Base-by-base conservation (phyloP, 2,888 invertebrate species). In the Napeogenes sylphis region DNA sequence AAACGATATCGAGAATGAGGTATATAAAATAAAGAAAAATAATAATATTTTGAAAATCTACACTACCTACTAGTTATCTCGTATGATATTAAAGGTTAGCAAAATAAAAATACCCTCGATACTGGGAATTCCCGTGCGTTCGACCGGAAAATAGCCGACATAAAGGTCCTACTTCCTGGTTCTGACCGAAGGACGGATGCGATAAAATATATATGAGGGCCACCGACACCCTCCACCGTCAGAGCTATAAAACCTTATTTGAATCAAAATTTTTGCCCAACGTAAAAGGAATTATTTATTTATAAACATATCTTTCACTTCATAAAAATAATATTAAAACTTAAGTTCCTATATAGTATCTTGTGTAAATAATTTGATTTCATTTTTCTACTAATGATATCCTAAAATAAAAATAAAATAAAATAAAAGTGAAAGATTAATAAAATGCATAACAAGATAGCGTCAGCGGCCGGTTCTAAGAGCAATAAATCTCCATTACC, bases 401-500 rank as follows among this genome's bases (percentile, higher is more conserved):
- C n/a, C n/a, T n/a, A n/a, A n/a, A n/a, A n/a, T n/a, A n/a, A n/a
- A n/a, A n/a, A n/a, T n/a, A n/a, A n/a, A n/a, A n/a, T n/a, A n/a
- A n/a, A n/a, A n/a, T n/a, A 67, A 73, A 75, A 75, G 71, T 69
- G 65, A 76, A 81, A 77, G 77, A 84, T 85, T 82, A 85, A 85
- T 85, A 87, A 82, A 82, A 76, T 76, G 74, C 77, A 77, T 76
- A 81, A 83, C 81, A 84, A 88, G 84, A 86, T 84, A 84, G 84
- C 82, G 78, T 74, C 75, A 73, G 74, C 77, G 76, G 78, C 79
- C 78, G 81, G 83, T 84, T 84, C 82, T 85, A 78, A 85, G 82
- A 82, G 81, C 81, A 80, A 89, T 90, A 87, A 88, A 87, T 90
- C 86, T 90, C 87, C 84, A 88, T 89, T 89, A 83, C 80, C 84